Conservation (phyloP, 1,140 invertebrate genomes). For the Hesperophylax magnus region DNA sequence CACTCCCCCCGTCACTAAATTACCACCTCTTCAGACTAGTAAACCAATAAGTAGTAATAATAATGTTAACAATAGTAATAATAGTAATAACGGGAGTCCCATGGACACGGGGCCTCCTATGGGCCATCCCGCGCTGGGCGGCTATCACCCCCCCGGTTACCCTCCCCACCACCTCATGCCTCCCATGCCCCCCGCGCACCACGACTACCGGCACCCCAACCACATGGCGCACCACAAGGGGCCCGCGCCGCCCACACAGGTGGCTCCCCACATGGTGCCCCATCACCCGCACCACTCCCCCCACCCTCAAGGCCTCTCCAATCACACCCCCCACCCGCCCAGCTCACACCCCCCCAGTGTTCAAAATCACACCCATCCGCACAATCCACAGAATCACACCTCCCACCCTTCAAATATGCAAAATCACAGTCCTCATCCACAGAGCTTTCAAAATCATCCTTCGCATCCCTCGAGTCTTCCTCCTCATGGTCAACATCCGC, state of each 20-base stretch:
- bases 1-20: constrained; percentile 53
- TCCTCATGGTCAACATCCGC: constrained; percentile 56
- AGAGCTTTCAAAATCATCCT: constrained; percentile 67
- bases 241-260: constrained; percentile 1
- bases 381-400: constrained; percentile 59
- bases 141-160: constrained; percentile 50
- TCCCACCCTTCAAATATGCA: constrained; percentile 65
- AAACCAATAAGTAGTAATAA: constrained; percentile 57
- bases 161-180: constrained; percentile 48
- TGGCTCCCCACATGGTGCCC: constrained; percentile 38
- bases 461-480: constrained; percentile 49
- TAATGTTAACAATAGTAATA: constrained; percentile 42
- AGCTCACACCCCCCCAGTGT: constrained; percentile 34
- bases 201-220: constrained; percentile 65
- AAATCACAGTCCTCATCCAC: constrained; percentile 70
- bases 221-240: constrained; percentile 50
- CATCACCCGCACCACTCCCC: constrained; percentile 45
- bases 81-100: constrained; percentile 50
- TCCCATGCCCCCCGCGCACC: constrained; percentile 57
- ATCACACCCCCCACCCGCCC: constrained; percentile 16
- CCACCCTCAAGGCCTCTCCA: constrained; percentile 27
- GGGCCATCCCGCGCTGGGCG: constrained; percentile 48
- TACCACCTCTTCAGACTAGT: constrained; percentile 51
- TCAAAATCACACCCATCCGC: constrained; percentile 31
- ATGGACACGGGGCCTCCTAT: constrained; percentile 31